Conservation (phyloP, 2,797 vertebrate genomes). For the Chanos chanos region DNA sequence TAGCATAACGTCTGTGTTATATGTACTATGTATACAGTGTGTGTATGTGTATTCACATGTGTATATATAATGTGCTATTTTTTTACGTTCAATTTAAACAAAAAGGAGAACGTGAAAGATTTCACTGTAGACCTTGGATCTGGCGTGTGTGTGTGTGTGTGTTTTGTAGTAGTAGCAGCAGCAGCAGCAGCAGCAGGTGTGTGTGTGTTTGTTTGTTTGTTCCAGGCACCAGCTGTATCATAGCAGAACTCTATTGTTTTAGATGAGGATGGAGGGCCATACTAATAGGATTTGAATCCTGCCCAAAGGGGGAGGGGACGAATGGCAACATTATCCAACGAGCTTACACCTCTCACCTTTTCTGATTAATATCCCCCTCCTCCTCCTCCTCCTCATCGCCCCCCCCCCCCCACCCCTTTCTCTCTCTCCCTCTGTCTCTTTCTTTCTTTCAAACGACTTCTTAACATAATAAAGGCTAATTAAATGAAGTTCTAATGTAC, state of each 20-base stretch:
- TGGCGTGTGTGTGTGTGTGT: too few relatives aligned
- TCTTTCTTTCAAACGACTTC: conserved; percentile 20
- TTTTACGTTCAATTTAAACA: too few relatives aligned
- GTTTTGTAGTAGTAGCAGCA: too few relatives aligned
- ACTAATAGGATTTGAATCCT: conserved; percentile 27
- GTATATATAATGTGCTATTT: too few relatives aligned
- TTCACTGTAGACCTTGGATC: too few relatives aligned
- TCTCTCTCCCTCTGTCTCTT: conserved; percentile 33
- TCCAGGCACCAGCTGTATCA: too few relatives aligned
- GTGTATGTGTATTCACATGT: too few relatives aligned
- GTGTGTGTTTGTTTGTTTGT: not conserved
- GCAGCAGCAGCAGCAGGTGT: too few relatives aligned
- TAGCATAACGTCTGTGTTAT: too few relatives aligned
- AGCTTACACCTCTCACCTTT: conserved; percentile 41
- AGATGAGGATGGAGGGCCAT: conserved; percentile 15
- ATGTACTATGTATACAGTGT: too few relatives aligned
- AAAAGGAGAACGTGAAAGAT: too few relatives aligned
- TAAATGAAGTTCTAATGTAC: conserved; percentile 69
- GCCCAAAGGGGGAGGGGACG: conserved; percentile 41
- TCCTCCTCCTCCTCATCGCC: conserved; percentile 47
- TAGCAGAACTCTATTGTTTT: conserved; percentile 41
- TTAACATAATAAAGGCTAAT: conserved; percentile 60
- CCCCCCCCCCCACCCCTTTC: conserved; percentile 36
- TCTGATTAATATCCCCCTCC: conserved; percentile 51
- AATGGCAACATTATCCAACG: conserved; percentile 48